Evolutionary conservation across 2,888 invertebrate genomes (phyloP).

Genomic region (Dione juno): DNA sequence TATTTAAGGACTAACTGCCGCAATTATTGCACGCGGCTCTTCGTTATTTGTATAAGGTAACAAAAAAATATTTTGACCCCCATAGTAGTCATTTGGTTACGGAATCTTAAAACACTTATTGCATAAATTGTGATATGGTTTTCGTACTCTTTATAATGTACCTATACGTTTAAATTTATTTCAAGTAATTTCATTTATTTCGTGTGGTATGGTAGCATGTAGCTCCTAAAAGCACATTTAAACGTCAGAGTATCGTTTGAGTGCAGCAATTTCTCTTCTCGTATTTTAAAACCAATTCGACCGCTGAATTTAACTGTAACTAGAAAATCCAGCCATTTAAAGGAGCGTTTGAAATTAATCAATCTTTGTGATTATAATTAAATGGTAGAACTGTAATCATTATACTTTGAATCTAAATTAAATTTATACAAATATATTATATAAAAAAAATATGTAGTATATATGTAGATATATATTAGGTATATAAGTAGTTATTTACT

Average conservation of each 20-base stretch:
- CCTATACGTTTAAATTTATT: conserved; percentile 1
- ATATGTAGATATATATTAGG: too few relatives aligned
- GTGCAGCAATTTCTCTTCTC: conserved; percentile 36
- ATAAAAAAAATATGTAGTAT: too few relatives aligned
- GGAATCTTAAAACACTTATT: background rate
- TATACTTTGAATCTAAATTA: background rate
- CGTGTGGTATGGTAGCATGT: conserved; percentile 22
- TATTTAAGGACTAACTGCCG: too few relatives aligned
- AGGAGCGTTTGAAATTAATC: background rate
- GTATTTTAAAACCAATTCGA: conserved; percentile 39
- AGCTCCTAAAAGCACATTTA: conserved; percentile 36
- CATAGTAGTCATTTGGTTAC: too few relatives aligned
- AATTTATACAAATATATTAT: too few relatives aligned
- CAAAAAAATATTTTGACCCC: too few relatives aligned
- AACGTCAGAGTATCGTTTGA: conserved; percentile 35
- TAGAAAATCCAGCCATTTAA: conserved; percentile 23
- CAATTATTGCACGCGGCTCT: too few relatives aligned
- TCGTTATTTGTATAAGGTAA: too few relatives aligned
- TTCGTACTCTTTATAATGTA: background rate
- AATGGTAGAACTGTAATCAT: background rate
- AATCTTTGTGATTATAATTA: background rate
- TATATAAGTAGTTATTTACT: too few relatives aligned
- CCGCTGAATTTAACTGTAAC: conserved; percentile 36
- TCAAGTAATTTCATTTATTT: conserved; percentile 28
- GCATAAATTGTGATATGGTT: background rate